Evolutionary conservation across 2,113 vertebrate species (phyloP).

Genomic region (Poecile atricapillus): DNA sequence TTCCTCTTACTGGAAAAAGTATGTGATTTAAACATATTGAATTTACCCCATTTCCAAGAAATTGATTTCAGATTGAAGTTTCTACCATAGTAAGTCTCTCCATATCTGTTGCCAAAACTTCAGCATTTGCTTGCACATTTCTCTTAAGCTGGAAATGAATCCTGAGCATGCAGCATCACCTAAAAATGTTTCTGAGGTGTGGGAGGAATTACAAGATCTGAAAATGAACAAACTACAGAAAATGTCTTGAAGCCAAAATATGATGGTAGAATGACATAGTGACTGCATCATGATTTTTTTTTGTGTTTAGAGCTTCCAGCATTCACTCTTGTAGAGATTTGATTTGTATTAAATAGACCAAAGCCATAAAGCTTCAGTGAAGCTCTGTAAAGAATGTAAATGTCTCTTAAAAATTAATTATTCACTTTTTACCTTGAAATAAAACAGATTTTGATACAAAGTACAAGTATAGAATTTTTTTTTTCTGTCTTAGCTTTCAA

Average conservation of each 20-base stretch:
- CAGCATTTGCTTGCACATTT: slow-evolving; percentile 42
- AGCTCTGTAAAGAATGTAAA: neutral
- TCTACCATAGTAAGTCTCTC: neutral
- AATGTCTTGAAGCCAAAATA: slow-evolving; percentile 11
- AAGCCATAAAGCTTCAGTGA: neutral
- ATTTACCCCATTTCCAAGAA: slow-evolving; percentile 28
- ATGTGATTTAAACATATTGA: neutral
- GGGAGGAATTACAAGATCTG: slow-evolving; percentile 48
- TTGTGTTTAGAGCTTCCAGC: neutral
- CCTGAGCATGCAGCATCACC: neutral
- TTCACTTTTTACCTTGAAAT: neutral
- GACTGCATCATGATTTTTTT: neutral
- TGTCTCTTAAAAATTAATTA: neutral
- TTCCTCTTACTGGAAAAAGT: neutral
- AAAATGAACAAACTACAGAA: slow-evolving; percentile 17
- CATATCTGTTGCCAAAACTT: slow-evolving; percentile 14
- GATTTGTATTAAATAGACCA: neutral
- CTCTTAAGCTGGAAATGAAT: slow-evolving; percentile 6
- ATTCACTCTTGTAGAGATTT: neutral
- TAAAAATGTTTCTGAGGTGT: slow-evolving; percentile 45
- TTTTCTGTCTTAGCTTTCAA: neutral
- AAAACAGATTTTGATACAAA: neutral
- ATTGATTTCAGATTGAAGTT: neutral
- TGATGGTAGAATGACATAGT: slow-evolving; percentile 28
- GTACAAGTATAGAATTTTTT: neutral